A percentile compares a stretch with the other conserved stretches of the same genome.
phyloP scores from a whole-genome alignment of 2,888 invertebrate species.

The Asteroscopus sphinx region DNA sequence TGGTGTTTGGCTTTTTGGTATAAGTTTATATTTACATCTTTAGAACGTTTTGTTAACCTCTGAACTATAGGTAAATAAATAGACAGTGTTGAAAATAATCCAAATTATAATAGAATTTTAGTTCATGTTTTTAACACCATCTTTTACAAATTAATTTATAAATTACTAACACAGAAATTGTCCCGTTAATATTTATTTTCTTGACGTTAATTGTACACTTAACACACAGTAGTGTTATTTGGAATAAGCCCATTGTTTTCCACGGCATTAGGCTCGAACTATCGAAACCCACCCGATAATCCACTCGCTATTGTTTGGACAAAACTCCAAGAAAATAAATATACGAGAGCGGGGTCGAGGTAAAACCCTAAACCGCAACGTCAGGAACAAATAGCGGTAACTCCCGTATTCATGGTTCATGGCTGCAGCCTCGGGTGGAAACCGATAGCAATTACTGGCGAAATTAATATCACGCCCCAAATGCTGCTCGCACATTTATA shows the following conservation, averaged over 20 bases:
- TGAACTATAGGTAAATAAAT: too few relatives aligned
- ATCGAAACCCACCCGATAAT: conserved; percentile 78
- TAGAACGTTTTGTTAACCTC: too few relatives aligned
- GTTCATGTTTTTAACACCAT: too few relatives aligned
- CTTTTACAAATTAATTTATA: too few relatives aligned
- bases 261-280: conserved; percentile 70
- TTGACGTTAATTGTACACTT: conserved; percentile 63
- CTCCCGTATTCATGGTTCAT: conserved; percentile 89
- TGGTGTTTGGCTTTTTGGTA: too few relatives aligned
- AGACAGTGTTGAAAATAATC: too few relatives aligned
- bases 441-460: conserved; percentile 89
- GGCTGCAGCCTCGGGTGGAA: conserved; percentile 86
- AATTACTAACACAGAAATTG: conserved; percentile 14
- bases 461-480: conserved; percentile 90
- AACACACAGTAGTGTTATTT: conserved; percentile 69
- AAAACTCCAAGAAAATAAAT: conserved; percentile 88
- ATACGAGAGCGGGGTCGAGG: conserved; percentile 77
- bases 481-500: conserved; percentile 89
- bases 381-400: conserved; percentile 90
- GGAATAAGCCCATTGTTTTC: conserved; percentile 73
- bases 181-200: conserved; percentile 26
- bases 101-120: too few relatives aligned
- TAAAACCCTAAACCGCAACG: conserved; percentile 88
- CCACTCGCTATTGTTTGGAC: conserved; percentile 81
- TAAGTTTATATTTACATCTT: too few relatives aligned